Base-by-base conservation (phyloP, 92 coral and sea anemone species). In the Chrysogorgia sp. region DNA sequence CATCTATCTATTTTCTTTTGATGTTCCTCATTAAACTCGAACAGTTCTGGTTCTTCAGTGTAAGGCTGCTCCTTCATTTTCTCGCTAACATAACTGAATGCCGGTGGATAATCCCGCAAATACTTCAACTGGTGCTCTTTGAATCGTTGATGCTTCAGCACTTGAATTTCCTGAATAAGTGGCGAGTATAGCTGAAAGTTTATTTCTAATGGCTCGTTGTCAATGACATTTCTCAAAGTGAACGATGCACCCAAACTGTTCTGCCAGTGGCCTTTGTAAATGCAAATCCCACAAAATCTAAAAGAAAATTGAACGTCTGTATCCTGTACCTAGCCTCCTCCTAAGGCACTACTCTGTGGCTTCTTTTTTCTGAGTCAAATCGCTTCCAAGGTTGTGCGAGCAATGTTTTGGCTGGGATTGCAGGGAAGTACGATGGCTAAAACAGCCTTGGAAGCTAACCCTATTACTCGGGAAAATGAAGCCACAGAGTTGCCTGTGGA, bases 101-200 rank as follows among this genome's bases (percentile, higher is more conserved):
- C 87, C 0, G 99, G 99, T 0, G 99, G 99, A 63, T 89, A 91
- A 70, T 96, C 99, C 31, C 99, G 88, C 25, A 96, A 87, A 76
- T 96, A 86, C 90, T 91, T 89, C 76, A 96, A 65, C 24, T 92
- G 90, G 12, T 86, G 68, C 65, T 85, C 87, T 57, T 89, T 86
- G 0, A 96, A 90, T 28, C 83, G 77, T 78, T 89, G 89, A 80
- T 96, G 99, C 55, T 89, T 91, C 5, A 96, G 53, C 1, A 96
- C 99, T 74, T 96, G 93, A 3, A 96, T 88, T 77, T 81, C 87
- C 67, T 96, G 99, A 69, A 96, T 91, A 8, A 92, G 77, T 0
- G 99, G 99, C 9, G 99, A 96, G 81, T 91, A 96, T 30, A 96
- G 81, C 60, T 96, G 99, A 67, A 91, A 96, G 78, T 87, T 96